Evolutionary conservation across 2,113 vertebrate species (phyloP).

Genomic region (Buteo buteo): DNA sequence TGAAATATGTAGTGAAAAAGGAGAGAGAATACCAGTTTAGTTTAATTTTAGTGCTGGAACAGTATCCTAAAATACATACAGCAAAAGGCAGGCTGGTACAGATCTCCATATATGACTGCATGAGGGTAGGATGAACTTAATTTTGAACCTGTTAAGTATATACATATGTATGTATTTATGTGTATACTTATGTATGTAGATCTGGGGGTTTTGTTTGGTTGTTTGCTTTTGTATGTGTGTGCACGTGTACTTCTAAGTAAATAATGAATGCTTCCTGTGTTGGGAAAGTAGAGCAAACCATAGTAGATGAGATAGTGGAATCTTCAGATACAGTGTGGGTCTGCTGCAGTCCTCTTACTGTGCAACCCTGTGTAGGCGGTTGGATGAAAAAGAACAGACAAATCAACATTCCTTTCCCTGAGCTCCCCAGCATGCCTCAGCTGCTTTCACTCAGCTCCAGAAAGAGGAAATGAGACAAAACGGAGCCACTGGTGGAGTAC

Average conservation of each 20-base stretch:
- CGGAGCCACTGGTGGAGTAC: constrained; percentile 6
- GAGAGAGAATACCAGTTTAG: background rate
- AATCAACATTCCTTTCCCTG: constrained; percentile 56
- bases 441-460: constrained; percentile 63
- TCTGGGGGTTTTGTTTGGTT: background rate
- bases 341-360: background rate
- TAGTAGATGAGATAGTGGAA: background rate
- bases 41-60: background rate
- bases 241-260: background rate
- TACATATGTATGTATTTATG: background rate
- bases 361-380: background rate
- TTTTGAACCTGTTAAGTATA: background rate
- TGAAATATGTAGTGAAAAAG: background rate
- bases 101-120: background rate
- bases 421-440: constrained; percentile 44
- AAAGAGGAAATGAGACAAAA: constrained; percentile 55
- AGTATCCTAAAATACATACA: background rate
- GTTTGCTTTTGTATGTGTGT: background rate
- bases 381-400: constrained; percentile 47
- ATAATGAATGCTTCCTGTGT: background rate
- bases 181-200: background rate
- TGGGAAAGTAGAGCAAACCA: background rate
- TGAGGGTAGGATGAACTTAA: background rate
- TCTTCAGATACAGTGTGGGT: background rate
- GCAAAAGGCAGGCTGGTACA: background rate